A percentile compares a stretch with the other conserved stretches of the same genome.
Evolutionary conservation across 2,888 invertebrate species (phyloP).

Genomic region (Tanytarsus gracilentus): DNA sequence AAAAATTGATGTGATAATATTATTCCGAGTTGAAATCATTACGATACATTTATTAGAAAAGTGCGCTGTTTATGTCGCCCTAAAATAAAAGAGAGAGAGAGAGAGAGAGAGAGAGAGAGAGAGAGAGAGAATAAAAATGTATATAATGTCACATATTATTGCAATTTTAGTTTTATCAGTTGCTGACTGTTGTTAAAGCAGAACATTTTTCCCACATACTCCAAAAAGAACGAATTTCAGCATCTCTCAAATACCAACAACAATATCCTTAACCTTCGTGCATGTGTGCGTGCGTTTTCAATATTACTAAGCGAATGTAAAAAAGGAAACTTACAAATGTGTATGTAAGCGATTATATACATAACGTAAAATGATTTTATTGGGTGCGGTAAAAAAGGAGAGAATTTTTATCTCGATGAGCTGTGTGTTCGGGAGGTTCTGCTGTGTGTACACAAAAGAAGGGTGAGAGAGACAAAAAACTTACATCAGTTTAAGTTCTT

Average conservation of each 20-base stretch:
- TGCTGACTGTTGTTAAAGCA: no score
- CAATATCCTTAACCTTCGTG: neutral
- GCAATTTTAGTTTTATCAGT: no score
- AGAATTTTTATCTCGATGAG: constrained; percentile 16
- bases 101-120: neutral
- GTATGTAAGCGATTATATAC: neutral
- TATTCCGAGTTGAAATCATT: no score
- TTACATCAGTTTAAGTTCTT: constrained; percentile 12
- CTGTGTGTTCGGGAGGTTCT: neutral
- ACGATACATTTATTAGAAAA: neutral
- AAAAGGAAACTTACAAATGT: neutral
- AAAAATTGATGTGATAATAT: no score
- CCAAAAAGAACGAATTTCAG: no score
- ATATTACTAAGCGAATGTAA: no score
- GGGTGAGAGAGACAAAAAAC: neutral
- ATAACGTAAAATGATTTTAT: constrained; percentile 26
- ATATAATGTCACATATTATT: neutral
- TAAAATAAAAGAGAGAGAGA: neutral
- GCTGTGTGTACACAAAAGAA: neutral
- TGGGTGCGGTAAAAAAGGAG: constrained; percentile 24
- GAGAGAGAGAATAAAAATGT: neutral
- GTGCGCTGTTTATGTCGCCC: neutral
- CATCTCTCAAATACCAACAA: no score
- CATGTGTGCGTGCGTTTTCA: neutral
- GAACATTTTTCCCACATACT: no score